Conservation (phyloP, 1,140 invertebrate species). For the Oryctes rhinoceros region DNA sequence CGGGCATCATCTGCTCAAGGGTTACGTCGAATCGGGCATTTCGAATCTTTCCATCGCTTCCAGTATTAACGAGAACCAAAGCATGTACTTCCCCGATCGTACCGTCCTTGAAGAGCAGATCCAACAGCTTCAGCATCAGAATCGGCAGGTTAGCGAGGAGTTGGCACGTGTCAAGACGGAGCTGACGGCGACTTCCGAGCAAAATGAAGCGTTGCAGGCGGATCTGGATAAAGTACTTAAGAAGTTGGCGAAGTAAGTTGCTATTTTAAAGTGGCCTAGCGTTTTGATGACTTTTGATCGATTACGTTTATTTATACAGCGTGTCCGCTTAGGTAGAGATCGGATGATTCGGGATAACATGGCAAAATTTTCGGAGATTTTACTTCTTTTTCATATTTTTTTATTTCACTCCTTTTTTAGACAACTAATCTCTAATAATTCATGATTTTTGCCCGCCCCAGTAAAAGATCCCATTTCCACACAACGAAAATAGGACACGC, state of each 20-base stretch:
- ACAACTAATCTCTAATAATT: too few species aligned
- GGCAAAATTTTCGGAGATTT: too few species aligned
- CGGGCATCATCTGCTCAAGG: conserved; percentile 1
- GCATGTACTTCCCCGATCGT: conserved; percentile 1
- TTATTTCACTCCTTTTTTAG: too few species aligned
- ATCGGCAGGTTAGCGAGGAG: conserved; percentile 5
- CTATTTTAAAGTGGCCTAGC: too few species aligned
- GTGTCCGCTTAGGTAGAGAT: too few species aligned
- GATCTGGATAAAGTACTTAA: conserved; percentile 9
- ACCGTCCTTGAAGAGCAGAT: conserved; percentile 29
- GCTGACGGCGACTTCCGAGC: neutral
- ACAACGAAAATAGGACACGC: too few species aligned
- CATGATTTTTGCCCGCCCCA: too few species aligned
- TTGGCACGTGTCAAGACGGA: neutral
- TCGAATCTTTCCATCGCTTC: conserved; percentile 16
- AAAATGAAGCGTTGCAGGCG: neutral
- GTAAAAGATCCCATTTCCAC: too few species aligned
- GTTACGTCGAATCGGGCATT: conserved; percentile 36
- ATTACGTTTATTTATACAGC: too few species aligned
- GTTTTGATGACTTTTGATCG: too few species aligned
- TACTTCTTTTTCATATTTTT: too few species aligned
- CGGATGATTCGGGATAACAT: too few species aligned
- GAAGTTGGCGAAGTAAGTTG: conserved; percentile 37
- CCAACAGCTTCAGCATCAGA: conserved; percentile 22
- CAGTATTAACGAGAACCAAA: conserved; percentile 6